These are phyloP conservation scores for Magallana nippona DNA, from an alignment of 2,888 invertebrate genomes.

Conservation along the genomic window DNA sequence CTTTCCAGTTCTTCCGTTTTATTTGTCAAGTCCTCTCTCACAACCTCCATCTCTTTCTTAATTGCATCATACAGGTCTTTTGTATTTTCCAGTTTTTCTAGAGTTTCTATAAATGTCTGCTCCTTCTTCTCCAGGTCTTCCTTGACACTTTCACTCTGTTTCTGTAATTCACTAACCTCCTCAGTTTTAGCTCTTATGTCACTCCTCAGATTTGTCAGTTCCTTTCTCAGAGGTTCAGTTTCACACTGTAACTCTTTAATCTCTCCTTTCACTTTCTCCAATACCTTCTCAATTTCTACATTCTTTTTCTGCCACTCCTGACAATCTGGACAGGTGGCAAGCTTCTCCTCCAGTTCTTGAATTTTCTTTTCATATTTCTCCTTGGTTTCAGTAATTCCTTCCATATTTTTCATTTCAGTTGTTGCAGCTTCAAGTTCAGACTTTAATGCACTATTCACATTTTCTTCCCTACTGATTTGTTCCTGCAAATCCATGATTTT, in stretches of 20 bases:
- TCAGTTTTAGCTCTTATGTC: constrained; percentile 50
- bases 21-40: constrained; percentile 44
- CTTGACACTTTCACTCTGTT: constrained; percentile 15
- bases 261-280: constrained; percentile 45
- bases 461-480: background rate
- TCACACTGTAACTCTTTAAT: constrained; percentile 46
- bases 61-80: constrained; percentile 8
- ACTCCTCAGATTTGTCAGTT: constrained; percentile 48
- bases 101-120: constrained; percentile 16
- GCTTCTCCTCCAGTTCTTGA: background rate
- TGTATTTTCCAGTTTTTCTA: constrained; percentile 35
- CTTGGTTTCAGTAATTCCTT: background rate
- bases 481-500: background rate
- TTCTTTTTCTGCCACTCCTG: constrained; percentile 24
- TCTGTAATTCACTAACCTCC: constrained; percentile 9
- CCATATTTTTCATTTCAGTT: background rate
- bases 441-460: background rate
- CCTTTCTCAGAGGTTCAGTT: constrained; percentile 82
- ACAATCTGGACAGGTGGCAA: background rate
- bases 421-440: constrained; percentile 20
- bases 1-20: constrained; percentile 43
- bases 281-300: constrained; percentile 3
- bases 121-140: constrained; percentile 23
- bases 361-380: background rate
- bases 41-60: constrained; percentile 40